Evolutionary conservation across 2,113 vertebrate genomes (phyloP).

Genomic region (Tupaia tana): DNA sequence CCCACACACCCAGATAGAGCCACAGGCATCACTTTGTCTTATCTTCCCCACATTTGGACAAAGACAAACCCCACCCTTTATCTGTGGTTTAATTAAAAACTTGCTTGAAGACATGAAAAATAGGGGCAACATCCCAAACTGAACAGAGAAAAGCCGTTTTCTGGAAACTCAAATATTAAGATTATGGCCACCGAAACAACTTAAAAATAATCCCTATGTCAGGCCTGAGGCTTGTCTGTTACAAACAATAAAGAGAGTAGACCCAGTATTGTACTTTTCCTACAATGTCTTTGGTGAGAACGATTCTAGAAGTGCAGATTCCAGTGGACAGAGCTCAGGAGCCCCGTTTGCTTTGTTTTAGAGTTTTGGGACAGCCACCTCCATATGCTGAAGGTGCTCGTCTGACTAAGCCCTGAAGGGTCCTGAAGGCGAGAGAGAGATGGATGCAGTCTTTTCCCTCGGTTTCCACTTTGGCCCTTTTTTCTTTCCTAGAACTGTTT

Average conservation of each 20-base stretch:
- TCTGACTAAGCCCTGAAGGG: not conserved
- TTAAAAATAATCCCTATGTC: not conserved
- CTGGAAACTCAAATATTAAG: not conserved
- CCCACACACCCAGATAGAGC: not conserved
- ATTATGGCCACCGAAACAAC: not conserved
- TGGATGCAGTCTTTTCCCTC: too few species aligned
- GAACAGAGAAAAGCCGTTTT: not conserved
- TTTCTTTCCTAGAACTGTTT: not conserved
- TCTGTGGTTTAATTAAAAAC: slow-evolving; percentile 20
- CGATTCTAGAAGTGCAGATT: not conserved
- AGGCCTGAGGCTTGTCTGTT: not conserved
- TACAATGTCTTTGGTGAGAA: too few species aligned
- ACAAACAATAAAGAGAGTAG: not conserved
- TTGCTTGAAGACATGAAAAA: not conserved
- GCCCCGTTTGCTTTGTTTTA: not conserved
- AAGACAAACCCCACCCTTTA: not conserved
- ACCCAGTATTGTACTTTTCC: not conserved
- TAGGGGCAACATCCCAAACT: not conserved
- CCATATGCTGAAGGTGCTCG: not conserved
- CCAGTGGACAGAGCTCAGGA: fast-evolving
- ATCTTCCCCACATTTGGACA: not conserved
- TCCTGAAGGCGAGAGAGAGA: not conserved
- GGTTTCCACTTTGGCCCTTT: not conserved
- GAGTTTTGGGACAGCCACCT: not conserved
- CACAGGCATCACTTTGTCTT: not conserved